phyloP scores from a whole-genome alignment of 2,888 invertebrate genomes.

The Euplexia lucipara region DNA sequence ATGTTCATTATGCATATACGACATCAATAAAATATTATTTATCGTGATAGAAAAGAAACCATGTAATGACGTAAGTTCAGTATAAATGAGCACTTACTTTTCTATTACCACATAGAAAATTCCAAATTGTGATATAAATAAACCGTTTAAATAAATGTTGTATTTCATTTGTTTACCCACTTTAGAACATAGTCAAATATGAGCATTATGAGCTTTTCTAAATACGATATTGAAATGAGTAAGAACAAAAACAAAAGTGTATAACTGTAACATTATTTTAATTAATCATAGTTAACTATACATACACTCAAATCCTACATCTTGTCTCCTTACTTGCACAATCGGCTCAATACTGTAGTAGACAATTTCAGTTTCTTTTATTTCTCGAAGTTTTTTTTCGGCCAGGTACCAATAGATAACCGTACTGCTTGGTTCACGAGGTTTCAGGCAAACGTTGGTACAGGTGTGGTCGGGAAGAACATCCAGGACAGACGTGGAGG shows the following conservation, averaged over 20 bases:
- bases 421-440: constrained; percentile 45
- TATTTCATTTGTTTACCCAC: constrained; percentile 9
- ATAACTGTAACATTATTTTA: constrained; percentile 13
- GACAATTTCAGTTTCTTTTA: not conserved
- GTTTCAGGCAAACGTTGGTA: constrained; percentile 85
- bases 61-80: constrained; percentile 24
- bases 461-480: constrained; percentile 93
- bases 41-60: constrained; percentile 16
- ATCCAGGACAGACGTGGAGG: constrained; percentile 99
- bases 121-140: constrained; percentile 79
- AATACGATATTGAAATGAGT: not conserved
- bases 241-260: constrained; percentile 12
- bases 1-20: constrained; percentile 2
- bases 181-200: not conserved
- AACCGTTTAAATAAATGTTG: constrained; percentile 60
- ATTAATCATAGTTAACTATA: constrained; percentile 21
- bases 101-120: constrained; percentile 68
- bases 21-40: constrained; percentile 12
- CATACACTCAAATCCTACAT: constrained; percentile 1
- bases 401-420: not conserved
- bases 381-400: not conserved
- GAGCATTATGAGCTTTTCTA: too few relatives aligned
- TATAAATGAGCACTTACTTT: constrained; percentile 69
- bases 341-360: not conserved
- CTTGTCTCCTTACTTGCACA: not conserved